Evolutionary conservation across 2,888 invertebrate genomes (phyloP), one percentile per base, ranked within the genome.

Genomic region (Drosophila peninsularis): DNA sequence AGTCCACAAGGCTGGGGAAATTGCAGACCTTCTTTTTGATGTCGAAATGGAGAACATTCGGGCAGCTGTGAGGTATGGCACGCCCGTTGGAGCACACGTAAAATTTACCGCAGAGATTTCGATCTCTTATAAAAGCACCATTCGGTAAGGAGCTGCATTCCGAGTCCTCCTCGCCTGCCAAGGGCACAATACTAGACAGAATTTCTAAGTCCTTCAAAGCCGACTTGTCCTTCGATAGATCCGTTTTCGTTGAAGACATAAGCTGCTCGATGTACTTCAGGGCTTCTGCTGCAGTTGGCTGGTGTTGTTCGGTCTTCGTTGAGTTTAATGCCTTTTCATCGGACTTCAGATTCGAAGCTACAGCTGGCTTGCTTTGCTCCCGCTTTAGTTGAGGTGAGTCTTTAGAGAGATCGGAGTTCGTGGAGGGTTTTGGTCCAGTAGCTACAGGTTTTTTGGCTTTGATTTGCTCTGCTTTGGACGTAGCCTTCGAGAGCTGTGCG

Each of bases 61-160:
- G 82, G 57, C 84, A 84, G 11, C 61, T 32, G 14, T 55, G 54
- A 3, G 67, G 37, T 39, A 86, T 53, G 3, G 87, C 55, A 0
- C 17, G 47, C 0, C 89, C 84, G 44, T 78, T 80, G 1, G 62
- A 24, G 14, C 83, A 84, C 0, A 88, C 57, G 14, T 75, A 88
- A 24, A 75, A 84, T 13, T 60, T 88, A n/a, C 61, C 41, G 14
- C 83, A 84, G 0, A 47, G 53, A 6, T 52, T 30, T 0, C 47
- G 27, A 36, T 83, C 84, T 3, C 78, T 65, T 1, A 83, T n/a
- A 17, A 73, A 61, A 0, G 27, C 68, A 0, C 88, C 83, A 39
- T 88, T 80, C 2, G 57, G 64, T 7, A 52, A 10, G 0, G 13
- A 53, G 0, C n/a, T 44, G 11, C 80, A 81, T 17, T 68, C 44